Base-by-base conservation (phyloP, 2,797 vertebrate genomes). In the Urocyon cinereoargenteus region DNA sequence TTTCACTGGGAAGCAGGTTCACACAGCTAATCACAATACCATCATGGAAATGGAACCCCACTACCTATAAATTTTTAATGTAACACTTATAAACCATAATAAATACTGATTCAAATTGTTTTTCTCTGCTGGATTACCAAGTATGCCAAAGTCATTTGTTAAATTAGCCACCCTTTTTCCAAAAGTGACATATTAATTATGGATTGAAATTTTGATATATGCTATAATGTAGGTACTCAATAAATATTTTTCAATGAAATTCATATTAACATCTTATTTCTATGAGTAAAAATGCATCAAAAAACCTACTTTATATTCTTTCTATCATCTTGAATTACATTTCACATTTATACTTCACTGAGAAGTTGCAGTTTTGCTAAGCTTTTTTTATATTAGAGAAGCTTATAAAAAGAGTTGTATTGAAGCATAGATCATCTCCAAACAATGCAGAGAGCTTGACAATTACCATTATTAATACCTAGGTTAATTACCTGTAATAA, bases 181-280 rank as follows among this genome's bases (percentile, higher is more conserved):
- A 12, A 57, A 94, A 87, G 49, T 88, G 70, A 62, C n/a, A 18
- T 93, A 77, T 81, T 93, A 93, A 70, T 94, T 86, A 95, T 90
- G 18, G 14, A 61, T 51, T 22, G 26, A 12, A 79, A 34, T 95
- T 94, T 96, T 49, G 55, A 28, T 95, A 78, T 51, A 6, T 77
- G 18, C 9, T 66, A 0, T 77, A 31, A n/a, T 77, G 19, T 79
- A 86, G 66, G 40, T 79, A 86, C 34, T 78, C 31, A 72, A 16
- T 88, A 86, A 55, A 36, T 72, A 64, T 62, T 86, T 87, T 96
- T 77, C 10, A 94, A 36, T 62, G 31, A 94, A 81, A 90, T 78
- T 89, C 70, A 85, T 24, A 91, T 94, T 93, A 81, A 59, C 24
- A 62, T 96, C 68, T 97, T 91, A 79, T 77, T 90, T 93, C 55